Base-by-base conservation (phyloP, 2,113 vertebrate genomes). In the Emydura subglobosa region DNA sequence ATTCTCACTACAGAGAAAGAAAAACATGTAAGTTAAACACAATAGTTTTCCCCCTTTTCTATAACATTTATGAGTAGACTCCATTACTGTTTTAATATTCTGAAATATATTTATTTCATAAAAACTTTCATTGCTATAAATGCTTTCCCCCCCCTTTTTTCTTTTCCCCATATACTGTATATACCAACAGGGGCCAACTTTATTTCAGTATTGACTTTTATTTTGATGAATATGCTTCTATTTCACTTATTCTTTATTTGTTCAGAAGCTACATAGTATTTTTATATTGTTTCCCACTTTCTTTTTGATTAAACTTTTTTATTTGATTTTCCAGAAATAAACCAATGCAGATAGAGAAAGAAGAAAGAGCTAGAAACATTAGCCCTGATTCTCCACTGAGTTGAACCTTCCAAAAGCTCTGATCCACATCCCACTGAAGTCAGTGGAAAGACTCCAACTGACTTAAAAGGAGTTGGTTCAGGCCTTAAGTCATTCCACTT, bases 241-340 rank as follows among this genome's bases (percentile, higher is more conserved):
- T 98, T 97, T 97, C 96, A 97, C 97, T 97, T 97, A 96, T 97
- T 89, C 89, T 97, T 97, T 98, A 97, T 98, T 98, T 97, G 97
- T 95, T 86, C 83, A 97, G 97, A 98, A 98, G 88, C 97, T 96
- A 97, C 95, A 92, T 89, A 96, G 96, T 96, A 94, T 96, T 97
- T 89, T 97, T 97, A 97, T 96, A 98, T 96, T 96, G 97, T 98
- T 97, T 94, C 74, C 80, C 78, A 96, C 94, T 98, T 96, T 96
- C 83, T 95, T 98, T 98, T 97, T 98, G 97, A 98, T 98, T 98
- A 98, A 98, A 97, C 96, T 96, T 91, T 96, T 97, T 92, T 91
- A 98, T 98, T 98, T 98, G 96, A 98, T 98, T 98, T 98, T 97
- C 86, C 81, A 98, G 96, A 96, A 97, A 98, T 97, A 98, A 97